Conservation (phyloP, 2,113 vertebrate genomes). For the Laterallus jamaicensis region DNA sequence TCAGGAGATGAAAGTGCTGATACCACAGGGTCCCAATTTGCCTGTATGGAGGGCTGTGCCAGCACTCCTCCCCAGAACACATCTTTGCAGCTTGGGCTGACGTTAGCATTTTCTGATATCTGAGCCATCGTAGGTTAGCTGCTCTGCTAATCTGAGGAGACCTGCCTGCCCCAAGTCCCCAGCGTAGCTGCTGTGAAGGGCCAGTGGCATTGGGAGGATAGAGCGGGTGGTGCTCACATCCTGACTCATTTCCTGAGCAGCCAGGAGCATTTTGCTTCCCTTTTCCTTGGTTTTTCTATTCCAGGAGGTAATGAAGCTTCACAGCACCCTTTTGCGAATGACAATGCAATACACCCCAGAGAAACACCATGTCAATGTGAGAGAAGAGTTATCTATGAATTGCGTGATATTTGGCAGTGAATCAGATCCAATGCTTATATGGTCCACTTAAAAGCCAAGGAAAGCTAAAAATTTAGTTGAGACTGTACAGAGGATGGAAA, state of each 20-base stretch:
- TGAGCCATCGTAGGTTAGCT: not conserved
- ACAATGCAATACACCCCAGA: not conserved
- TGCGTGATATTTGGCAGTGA: not conserved
- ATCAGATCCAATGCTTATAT: not conserved
- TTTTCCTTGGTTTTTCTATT: not conserved
- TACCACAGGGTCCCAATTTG: not conserved
- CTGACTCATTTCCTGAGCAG: not conserved
- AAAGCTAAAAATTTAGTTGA: not conserved
- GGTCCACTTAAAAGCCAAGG: not conserved
- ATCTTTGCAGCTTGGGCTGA: not conserved
- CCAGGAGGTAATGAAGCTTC: not conserved
- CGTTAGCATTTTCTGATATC: not conserved
- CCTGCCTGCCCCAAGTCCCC: not conserved
- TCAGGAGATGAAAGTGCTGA: not conserved
- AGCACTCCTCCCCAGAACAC: not conserved
- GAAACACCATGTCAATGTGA: not conserved
- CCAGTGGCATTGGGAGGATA: not conserved
- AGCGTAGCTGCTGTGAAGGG: not conserved
- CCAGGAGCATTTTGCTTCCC: not conserved
- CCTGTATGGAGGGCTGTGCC: not conserved
- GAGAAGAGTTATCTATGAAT: not conserved
- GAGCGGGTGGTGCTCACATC: not conserved
- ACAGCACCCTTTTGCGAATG: not conserved
- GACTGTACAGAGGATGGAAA: not conserved
- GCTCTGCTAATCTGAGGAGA: not conserved